A percentile compares a stretch with the other conserved stretches of the same genome.
These are phyloP conservation scores for Drosophila elegans DNA, from an alignment of 1,140 invertebrate species.

Conservation along the genomic window DNA sequence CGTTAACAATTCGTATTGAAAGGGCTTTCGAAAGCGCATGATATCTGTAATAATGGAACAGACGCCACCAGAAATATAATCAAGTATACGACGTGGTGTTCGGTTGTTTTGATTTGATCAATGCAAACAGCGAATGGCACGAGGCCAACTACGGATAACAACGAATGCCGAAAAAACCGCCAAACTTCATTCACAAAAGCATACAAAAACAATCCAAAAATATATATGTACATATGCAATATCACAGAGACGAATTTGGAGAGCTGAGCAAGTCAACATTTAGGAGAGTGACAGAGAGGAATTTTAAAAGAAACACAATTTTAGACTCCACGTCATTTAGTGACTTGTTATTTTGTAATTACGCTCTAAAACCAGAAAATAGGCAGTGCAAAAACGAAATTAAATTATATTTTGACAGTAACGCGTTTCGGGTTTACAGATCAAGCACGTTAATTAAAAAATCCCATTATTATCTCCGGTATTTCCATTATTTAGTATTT, in stretches of 20 bases:
- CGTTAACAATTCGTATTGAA: neutral
- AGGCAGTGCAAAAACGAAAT: conserved; percentile 2
- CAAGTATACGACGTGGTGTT: conserved; percentile 5
- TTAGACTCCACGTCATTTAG: conserved; percentile 1
- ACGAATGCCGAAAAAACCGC: conserved; percentile 3
- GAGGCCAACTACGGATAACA: conserved; percentile 21
- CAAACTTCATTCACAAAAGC: conserved; percentile 40
- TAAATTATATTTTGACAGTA: conserved; percentile 19
- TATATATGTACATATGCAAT: conserved; percentile 3
- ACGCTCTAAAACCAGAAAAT: conserved; percentile 6
- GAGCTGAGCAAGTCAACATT: neutral
- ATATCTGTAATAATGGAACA: conserved; percentile 16
- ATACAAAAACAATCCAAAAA: conserved; percentile 5
- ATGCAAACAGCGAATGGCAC: conserved; percentile 5
- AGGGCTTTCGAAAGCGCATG: neutral
- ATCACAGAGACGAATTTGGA: neutral
- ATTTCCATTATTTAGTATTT: conserved; percentile 2
- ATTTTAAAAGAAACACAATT: conserved; percentile 3
- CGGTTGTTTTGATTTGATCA: conserved; percentile 11
- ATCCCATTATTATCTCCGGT: neutral
- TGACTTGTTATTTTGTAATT: conserved; percentile 21
- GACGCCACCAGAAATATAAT: conserved; percentile 1
- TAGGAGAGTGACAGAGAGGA: neutral
- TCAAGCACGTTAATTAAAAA: conserved; percentile 14
- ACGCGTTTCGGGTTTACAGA: conserved; percentile 2